Evolutionary conservation across 2,888 invertebrate species (phyloP).

Genomic region (Chironomus riparius): DNA sequence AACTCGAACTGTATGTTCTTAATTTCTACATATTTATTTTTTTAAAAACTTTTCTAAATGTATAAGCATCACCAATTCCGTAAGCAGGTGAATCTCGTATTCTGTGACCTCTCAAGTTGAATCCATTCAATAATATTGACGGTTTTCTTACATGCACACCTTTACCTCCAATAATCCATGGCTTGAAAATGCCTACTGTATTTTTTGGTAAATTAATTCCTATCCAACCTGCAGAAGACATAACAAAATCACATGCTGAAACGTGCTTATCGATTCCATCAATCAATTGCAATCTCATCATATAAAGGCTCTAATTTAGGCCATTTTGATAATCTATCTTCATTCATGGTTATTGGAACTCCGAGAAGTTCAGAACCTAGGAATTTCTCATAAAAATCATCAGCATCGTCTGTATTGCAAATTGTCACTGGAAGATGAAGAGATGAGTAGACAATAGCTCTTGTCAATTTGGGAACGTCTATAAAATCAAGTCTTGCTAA

Average conservation of each 20-base stretch:
- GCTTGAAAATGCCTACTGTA: constrained; percentile 48
- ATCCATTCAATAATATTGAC: constrained; percentile 59
- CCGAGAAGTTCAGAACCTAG: constrained; percentile 62
- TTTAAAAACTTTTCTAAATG: constrained; percentile 29
- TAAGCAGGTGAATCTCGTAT: constrained; percentile 54
- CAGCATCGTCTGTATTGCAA: constrained; percentile 57
- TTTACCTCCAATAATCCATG: constrained; percentile 68
- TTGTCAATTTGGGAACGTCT: constrained; percentile 41
- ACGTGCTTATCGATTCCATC: constrained; percentile 45
- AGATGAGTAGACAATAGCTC: constrained; percentile 73
- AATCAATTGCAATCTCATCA: constrained; percentile 49
- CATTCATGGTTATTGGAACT: constrained; percentile 53
- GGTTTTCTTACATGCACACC: constrained; percentile 64
- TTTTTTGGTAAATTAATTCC: constrained; percentile 52
- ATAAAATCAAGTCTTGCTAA: constrained; percentile 76
- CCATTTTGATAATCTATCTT: constrained; percentile 57
- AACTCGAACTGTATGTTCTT: background rate
- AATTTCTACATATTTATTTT: background rate
- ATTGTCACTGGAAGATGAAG: constrained; percentile 67
- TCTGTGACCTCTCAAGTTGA: constrained; percentile 58
- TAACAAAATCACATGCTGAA: constrained; percentile 53
- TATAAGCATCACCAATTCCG: constrained; percentile 43
- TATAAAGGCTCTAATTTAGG: constrained; percentile 50
- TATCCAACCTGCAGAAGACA: constrained; percentile 82
- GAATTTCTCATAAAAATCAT: constrained; percentile 59